Evolutionary conservation across 1,140 invertebrate genomes (phyloP), one percentile per base, ranked within the genome.

Genomic region (Pantala flavescens): DNA sequence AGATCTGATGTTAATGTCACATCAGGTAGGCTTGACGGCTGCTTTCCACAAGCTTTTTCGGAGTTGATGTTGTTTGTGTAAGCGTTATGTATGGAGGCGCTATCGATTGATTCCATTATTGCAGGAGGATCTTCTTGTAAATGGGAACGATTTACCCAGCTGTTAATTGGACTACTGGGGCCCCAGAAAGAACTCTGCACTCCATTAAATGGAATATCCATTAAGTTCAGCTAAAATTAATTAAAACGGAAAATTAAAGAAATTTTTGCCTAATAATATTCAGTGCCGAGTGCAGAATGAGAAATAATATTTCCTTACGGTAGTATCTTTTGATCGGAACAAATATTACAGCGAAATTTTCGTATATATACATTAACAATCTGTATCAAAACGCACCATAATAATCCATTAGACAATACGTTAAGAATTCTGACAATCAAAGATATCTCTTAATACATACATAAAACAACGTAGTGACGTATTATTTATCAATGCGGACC

Each of bases 81-180:
- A 5, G 16, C 36, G 23, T 72, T 72, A 24, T 24, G 28, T 43
- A 42, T 16, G 43, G 36, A 14, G 24, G 24, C 1, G 72, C 42
- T 78, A 70, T 80, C 77, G 63, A 80, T 76, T 23, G 79, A 79
- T 73, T 79, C 75, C 79, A 80, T 79, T 7, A 80, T 78, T 9
- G 79, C 79, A 19, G 79, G 75, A 42, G 77, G 75, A 76, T 76
- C 49, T 28, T 76, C 73, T 36, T 75, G 11, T 42, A 19, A 63
- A 19, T 63, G 49, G n/a, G 49, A 63, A 63, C 49, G 49, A 19
- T 63, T 63, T 63, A 63, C 49, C 49, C 49, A 63, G 49, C 49
- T 63, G 49, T 63, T 63, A 63, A 63, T 63, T 3, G 49, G 14
- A 63, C 49, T 63, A 21, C 49, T 63, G 49, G 49, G 49, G 49